phyloP scores from a whole-genome alignment of 2,888 invertebrate species.

The Heliconius ethilla region DNA sequence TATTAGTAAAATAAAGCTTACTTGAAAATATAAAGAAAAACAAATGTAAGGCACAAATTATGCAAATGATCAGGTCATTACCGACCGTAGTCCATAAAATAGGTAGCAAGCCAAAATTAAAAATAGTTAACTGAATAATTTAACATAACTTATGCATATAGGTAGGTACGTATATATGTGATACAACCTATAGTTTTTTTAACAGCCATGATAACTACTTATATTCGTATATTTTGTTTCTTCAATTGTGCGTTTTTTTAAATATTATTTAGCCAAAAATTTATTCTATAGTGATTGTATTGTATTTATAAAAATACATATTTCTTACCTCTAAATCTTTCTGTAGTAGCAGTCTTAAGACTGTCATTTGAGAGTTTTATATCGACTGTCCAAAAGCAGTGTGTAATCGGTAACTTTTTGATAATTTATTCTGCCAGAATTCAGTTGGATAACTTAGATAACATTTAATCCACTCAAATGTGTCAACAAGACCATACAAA shows the following conservation, averaged over 20 bases:
- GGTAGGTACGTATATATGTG: background rate
- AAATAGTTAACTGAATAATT: conserved; percentile 14
- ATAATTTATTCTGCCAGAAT: background rate
- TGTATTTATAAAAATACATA: too few species aligned
- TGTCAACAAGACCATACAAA: background rate
- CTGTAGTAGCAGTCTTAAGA: background rate
- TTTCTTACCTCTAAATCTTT: too few species aligned
- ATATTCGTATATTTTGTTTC: too few species aligned
- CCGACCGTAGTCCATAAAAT: conserved; percentile 27
- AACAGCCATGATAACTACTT: background rate
- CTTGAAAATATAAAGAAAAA: conserved; percentile 27
- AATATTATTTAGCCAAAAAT: background rate
- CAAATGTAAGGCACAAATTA: conserved; percentile 15
- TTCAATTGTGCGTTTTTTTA: background rate
- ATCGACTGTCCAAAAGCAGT: too few species aligned
- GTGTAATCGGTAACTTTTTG: background rate
- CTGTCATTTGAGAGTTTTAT: too few species aligned
- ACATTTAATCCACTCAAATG: background rate
- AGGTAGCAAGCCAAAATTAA: conserved; percentile 26
- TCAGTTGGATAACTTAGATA: background rate
- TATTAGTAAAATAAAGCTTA: background rate
- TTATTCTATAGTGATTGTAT: too few species aligned
- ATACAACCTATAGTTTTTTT: background rate
- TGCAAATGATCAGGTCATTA: conserved; percentile 25
- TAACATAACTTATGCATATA: background rate